Percentiles rank a stretch among this genome's conserved stretches.
These are phyloP conservation scores for Callyntrura guangdongensis DNA, from an alignment of 2,888 invertebrate species.

Conservation along the genomic window DNA sequence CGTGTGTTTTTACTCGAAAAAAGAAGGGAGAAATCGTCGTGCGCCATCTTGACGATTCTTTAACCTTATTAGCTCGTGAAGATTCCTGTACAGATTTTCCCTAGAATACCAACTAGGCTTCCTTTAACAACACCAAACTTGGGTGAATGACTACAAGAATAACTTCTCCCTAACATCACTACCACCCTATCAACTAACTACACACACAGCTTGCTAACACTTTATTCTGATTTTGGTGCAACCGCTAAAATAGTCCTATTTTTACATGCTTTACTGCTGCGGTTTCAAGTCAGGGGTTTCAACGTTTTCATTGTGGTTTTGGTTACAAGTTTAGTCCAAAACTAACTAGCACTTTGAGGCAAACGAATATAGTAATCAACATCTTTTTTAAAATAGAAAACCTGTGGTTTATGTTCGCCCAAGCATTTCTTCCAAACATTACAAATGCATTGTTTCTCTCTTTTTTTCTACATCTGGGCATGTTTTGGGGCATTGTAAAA, in stretches of 20 bases:
- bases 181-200: slow-evolving; percentile 16
- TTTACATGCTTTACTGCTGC: slow-evolving; percentile 9
- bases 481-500: slow-evolving; percentile 23
- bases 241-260: slow-evolving; percentile 44
- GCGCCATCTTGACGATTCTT: slow-evolving; percentile 77
- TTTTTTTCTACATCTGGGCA: neutral
- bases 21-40: slow-evolving; percentile 62
- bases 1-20: slow-evolving; percentile 44
- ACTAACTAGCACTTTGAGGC: slow-evolving; percentile 37
- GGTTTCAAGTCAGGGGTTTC: slow-evolving; percentile 15
- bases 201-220: slow-evolving; percentile 37
- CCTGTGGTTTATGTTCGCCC: neutral
- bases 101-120: slow-evolving; percentile 45
- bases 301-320: slow-evolving; percentile 42
- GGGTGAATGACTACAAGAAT: slow-evolving; percentile 16
- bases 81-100: slow-evolving; percentile 52
- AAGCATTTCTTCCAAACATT: neutral
- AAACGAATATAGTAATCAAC: slow-evolving; percentile 42
- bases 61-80: slow-evolving; percentile 77
- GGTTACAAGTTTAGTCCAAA: slow-evolving; percentile 17
- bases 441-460: neutral
- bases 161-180: slow-evolving; percentile 15
- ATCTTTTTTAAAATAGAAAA: slow-evolving; percentile 4
- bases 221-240: slow-evolving; percentile 57
- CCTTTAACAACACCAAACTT: slow-evolving; percentile 15